Percentiles rank a stretch among this genome's conserved stretches.
Evolutionary conservation across 1,140 invertebrate species (phyloP).

Genomic region (Rhopalosiphum maidis): DNA sequence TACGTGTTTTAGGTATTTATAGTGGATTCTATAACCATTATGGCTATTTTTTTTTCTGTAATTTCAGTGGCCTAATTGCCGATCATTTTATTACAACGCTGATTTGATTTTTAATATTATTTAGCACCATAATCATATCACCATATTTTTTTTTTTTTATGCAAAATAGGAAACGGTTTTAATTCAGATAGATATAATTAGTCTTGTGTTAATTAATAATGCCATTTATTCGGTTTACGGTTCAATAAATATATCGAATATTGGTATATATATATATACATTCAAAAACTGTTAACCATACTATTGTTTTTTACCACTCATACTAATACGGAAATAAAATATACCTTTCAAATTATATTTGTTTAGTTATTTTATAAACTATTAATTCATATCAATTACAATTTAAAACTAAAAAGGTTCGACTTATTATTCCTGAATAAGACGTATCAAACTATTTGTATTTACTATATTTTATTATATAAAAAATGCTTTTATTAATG

Average conservation of each 20-base stretch:
- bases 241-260: not conserved
- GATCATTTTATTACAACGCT: too few species aligned
- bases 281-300: not conserved
- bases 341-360: not conserved
- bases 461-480: too few species aligned
- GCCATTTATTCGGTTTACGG: not conserved
- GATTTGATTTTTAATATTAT: not conserved
- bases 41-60: not conserved
- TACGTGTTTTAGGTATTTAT: not conserved
- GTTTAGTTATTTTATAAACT: not conserved
- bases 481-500: not conserved
- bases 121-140: not conserved
- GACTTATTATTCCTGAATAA: not conserved
- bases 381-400: not conserved
- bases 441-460: too few species aligned
- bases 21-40: not conserved
- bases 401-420: not conserved
- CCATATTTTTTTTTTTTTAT: not conserved
- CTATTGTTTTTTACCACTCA: not conserved
- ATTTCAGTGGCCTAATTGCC: not conserved
- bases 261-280: not conserved
- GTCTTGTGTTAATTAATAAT: not conserved
- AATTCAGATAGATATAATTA: not conserved
- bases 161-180: not conserved
- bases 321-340: not conserved